Percentiles rank a stretch among this genome's conserved stretches.
phyloP scores from a whole-genome alignment of 1,140 invertebrate species.

The Pararge aegeria region DNA sequence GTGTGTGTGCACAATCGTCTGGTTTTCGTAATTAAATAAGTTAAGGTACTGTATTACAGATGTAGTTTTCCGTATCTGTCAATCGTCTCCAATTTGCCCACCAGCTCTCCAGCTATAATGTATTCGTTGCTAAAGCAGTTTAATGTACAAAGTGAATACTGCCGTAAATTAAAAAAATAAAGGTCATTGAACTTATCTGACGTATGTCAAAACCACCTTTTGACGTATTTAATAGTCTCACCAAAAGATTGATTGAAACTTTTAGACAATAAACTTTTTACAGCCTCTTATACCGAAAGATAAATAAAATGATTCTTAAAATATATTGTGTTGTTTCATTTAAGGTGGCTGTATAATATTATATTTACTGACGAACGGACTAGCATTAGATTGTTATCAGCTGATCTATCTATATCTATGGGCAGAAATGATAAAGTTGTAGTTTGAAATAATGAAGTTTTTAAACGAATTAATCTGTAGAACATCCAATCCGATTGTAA shows the following conservation, averaged over 20 bases:
- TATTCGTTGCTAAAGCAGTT: slow-evolving; percentile 31
- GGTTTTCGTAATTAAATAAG: too few relatives aligned
- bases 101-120: slow-evolving; percentile 9
- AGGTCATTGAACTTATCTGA: slow-evolving; percentile 33
- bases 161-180: slow-evolving; percentile 30
- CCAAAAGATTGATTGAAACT: slow-evolving; percentile 69
- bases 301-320: slow-evolving; percentile 74
- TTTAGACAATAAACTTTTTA: slow-evolving; percentile 77
- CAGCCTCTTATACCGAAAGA: slow-evolving; percentile 74
- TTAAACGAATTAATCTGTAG: too few relatives aligned
- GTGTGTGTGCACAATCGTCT: too few relatives aligned
- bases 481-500: too few relatives aligned
- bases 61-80: too few relatives aligned
- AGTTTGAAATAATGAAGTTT: too few relatives aligned
- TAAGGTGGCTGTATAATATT: slow-evolving; percentile 9
- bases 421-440: too few relatives aligned
- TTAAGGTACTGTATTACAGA: too few relatives aligned
- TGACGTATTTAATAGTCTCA: slow-evolving; percentile 41
- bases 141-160: slow-evolving; percentile 36
- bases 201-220: slow-evolving; percentile 46
- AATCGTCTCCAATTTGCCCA: not conserved
- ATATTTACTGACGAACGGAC: not conserved
- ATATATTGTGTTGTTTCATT: slow-evolving; percentile 59
- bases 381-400: not conserved
- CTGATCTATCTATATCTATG: too few relatives aligned